Evolutionary conservation across 2,113 vertebrate genomes (phyloP).

Genomic region (Protobothrops flavoviridis): DNA sequence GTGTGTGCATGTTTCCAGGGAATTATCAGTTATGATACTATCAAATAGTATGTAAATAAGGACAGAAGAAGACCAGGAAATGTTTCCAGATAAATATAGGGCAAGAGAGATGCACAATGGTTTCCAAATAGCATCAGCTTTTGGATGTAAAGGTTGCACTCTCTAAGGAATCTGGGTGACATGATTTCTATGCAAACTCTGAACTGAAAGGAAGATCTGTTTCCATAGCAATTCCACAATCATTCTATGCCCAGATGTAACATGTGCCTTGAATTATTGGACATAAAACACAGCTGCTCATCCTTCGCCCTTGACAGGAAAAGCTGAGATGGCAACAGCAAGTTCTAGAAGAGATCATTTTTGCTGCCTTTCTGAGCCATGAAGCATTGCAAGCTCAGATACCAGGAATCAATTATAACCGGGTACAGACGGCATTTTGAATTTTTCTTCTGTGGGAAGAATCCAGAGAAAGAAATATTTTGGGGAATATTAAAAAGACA

Average conservation of each 20-base stretch:
- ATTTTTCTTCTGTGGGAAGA: too few species aligned
- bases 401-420: not conserved
- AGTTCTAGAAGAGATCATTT: conserved; percentile 12
- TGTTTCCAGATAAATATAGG: conserved; percentile 3
- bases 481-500: too few species aligned
- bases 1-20: not conserved
- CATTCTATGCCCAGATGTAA: conserved; percentile 39
- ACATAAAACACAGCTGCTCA: conserved; percentile 35
- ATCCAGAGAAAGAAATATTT: too few species aligned
- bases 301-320: conserved; percentile 14
- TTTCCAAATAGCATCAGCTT: conserved; percentile 23
- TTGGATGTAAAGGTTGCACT: conserved; percentile 9
- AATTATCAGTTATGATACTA: not conserved
- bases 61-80: not conserved
- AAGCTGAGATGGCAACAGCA: conserved; percentile 9
- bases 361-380: not conserved
- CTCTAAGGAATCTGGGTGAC: conserved; percentile 28
- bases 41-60: conserved; percentile 21
- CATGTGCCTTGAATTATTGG: conserved; percentile 16
- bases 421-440: not conserved
- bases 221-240: conserved; percentile 63
- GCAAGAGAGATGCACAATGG: conserved; percentile 10
- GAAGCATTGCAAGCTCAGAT: not conserved
- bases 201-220: conserved; percentile 35
- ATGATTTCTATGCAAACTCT: conserved; percentile 26